phyloP scores from a whole-genome alignment of 1,140 invertebrate species.

The Manduca sexta region DNA sequence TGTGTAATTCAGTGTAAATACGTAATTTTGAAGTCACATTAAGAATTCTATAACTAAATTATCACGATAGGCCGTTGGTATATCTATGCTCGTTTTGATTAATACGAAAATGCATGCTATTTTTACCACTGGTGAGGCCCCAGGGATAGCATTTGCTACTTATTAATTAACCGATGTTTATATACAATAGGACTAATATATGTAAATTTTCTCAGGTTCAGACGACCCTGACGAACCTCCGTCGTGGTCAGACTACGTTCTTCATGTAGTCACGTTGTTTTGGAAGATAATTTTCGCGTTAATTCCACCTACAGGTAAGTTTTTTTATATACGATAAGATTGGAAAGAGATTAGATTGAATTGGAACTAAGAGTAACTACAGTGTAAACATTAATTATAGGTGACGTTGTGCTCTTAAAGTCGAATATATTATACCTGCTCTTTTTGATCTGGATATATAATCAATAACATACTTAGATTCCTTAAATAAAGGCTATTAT shows the following conservation, averaged over 20 bases:
- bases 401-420: background rate
- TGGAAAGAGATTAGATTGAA: background rate
- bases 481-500: no score
- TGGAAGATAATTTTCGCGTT: conserved; percentile 99
- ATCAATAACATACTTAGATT: background rate
- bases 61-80: no score
- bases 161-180: no score
- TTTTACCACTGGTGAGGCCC: no score
- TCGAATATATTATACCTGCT: background rate
- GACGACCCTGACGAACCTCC: conserved; percentile 82
- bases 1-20: no score
- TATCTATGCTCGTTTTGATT: no score
- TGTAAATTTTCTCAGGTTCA: conserved; percentile 41
- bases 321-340: background rate
- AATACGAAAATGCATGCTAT: no score
- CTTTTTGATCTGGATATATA: background rate
- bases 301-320: conserved; percentile 96
- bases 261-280: conserved; percentile 96
- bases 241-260: conserved; percentile 92
- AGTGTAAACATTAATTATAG: background rate
- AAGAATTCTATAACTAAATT: no score
- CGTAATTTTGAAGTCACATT: no score
- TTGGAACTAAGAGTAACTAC: background rate
- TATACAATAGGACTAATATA: background rate
- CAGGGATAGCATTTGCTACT: no score